These are phyloP conservation scores for Lichenostomus cassidix DNA, from an alignment of 2,113 vertebrate genomes.

Conservation along the genomic window DNA sequence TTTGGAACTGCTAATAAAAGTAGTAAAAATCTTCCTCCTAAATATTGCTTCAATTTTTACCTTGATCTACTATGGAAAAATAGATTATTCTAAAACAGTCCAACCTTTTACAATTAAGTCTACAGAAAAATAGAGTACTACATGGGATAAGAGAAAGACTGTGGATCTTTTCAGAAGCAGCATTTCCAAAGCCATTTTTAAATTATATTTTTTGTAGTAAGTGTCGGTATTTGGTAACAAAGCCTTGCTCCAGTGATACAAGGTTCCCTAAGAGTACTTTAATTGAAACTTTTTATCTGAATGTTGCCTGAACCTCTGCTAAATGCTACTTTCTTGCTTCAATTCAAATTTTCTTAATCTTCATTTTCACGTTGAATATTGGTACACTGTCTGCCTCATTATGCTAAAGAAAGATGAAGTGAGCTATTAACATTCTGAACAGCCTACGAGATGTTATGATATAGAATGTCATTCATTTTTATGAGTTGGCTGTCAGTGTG, in stretches of 20 bases:
- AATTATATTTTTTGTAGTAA: conserved; percentile 23
- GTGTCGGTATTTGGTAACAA: conserved; percentile 53
- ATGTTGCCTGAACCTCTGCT: conserved; percentile 68
- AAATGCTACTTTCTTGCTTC: conserved; percentile 70
- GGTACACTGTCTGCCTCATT: conserved; percentile 77
- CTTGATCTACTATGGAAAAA: conserved; percentile 13
- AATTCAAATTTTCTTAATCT: conserved; percentile 78
- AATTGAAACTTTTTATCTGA: conserved; percentile 81
- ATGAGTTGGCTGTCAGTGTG: conserved; percentile 78
- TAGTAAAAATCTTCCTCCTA: not conserved
- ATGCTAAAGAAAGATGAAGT: conserved; percentile 80
- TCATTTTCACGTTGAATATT: conserved; percentile 76
- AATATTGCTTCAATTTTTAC: conserved; percentile 5
- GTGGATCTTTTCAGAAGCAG: not conserved
- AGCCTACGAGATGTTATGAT: conserved; percentile 79
- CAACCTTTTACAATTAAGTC: not conserved
- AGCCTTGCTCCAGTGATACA: conserved; percentile 58
- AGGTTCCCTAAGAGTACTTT: conserved; percentile 67
- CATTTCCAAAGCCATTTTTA: conserved; percentile 10
- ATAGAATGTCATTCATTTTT: conserved; percentile 84
- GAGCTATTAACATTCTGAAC: conserved; percentile 81
- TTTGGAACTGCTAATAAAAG: not conserved
- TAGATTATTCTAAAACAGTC: not conserved
- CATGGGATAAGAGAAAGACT: not conserved
- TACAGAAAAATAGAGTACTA: not conserved